Evolutionary conservation across 1,140 invertebrate species (phyloP).

Genomic region (Atopsyche davidsoni): DNA sequence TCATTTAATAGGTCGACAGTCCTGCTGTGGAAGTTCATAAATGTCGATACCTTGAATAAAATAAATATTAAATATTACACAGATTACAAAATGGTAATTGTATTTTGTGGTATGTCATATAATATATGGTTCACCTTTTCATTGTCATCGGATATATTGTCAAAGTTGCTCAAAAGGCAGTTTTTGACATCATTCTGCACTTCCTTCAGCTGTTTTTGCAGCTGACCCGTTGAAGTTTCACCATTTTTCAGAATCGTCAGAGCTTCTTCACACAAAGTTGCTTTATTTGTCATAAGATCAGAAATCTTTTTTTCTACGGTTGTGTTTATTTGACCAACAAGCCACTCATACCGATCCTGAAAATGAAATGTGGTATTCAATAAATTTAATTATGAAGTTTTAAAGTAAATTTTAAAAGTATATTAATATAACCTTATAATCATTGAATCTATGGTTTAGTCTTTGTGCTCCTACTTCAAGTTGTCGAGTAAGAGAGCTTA

Average conservation of each 20-base stretch:
- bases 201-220: conserved; percentile 38
- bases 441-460: conserved; percentile 49
- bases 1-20: conserved; percentile 47
- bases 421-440: conserved; percentile 43
- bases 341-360: conserved; percentile 44
- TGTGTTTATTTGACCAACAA: conserved; percentile 44
- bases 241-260: conserved; percentile 36
- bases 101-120: too few species aligned
- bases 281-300: conserved; percentile 38
- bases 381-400: neutral
- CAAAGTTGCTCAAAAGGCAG: conserved; percentile 32
- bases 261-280: conserved; percentile 36
- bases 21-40: conserved; percentile 49
- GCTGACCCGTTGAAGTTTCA: conserved; percentile 36
- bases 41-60: conserved; percentile 37
- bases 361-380: neutral
- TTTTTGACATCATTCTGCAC: conserved; percentile 37
- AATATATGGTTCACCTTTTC: conserved; percentile 39
- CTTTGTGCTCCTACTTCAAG: conserved; percentile 43
- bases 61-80: conserved; percentile 1
- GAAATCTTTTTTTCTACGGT: conserved; percentile 45
- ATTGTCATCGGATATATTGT: conserved; percentile 32
- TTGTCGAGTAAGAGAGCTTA: conserved; percentile 48
- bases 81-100: neutral
- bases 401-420: conserved; percentile 1